These are phyloP conservation scores for Cheilosia impressa DNA, from an alignment of 2,888 invertebrate species.

Conservation along the genomic window DNA sequence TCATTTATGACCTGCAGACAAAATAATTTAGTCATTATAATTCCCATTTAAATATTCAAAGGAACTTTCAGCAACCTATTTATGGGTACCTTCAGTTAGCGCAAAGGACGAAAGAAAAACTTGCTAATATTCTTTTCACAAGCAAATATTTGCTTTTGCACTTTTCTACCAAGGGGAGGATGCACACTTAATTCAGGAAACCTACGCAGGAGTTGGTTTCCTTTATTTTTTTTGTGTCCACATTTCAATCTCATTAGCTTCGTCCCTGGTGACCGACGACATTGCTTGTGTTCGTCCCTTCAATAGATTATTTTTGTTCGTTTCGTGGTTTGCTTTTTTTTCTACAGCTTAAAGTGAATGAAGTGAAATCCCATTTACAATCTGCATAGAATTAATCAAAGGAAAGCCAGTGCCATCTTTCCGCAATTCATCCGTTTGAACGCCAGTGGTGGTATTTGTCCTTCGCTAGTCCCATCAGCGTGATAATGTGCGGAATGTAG, in stretches of 20 bases:
- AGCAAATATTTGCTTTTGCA: constrained; percentile 16
- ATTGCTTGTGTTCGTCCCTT: no score
- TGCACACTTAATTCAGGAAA: neutral
- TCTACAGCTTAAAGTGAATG: constrained; percentile 5
- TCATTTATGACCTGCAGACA: no score
- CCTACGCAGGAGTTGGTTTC: no score
- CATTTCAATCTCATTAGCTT: no score
- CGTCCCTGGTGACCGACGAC: no score
- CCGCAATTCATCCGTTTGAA: no score
- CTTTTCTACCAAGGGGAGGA: neutral
- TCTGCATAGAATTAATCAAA: constrained; percentile 3
- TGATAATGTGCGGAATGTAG: neutral
- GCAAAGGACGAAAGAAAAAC: neutral
- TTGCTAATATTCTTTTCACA: constrained; percentile 7
- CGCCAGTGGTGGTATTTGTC: neutral
- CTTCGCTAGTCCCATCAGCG: neutral
- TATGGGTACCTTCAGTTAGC: no score
- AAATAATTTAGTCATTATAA: no score
- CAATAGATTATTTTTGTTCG: neutral
- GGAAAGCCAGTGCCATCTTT: neutral
- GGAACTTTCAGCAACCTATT: no score
- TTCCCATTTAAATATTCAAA: no score
- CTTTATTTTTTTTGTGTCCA: no score
- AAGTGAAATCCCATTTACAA: neutral
- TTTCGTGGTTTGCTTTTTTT: neutral